Conservation (phyloP, 2,797 vertebrate genomes). For the Chromobotia macracanthus region DNA sequence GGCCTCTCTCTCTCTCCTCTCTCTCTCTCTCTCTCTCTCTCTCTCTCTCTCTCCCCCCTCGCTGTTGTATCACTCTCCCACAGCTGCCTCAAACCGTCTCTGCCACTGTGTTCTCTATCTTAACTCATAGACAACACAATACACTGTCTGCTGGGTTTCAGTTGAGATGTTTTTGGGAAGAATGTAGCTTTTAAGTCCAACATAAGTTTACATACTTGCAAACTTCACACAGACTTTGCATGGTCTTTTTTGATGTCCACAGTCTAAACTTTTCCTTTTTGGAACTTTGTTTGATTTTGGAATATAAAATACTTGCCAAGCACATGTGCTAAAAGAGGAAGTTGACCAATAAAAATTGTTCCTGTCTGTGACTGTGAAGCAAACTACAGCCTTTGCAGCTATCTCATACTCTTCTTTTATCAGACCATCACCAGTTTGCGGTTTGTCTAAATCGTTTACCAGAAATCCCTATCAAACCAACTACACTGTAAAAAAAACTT, state of each 20-base stretch:
- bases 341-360: slow-evolving; percentile 30
- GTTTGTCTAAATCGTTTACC: background rate
- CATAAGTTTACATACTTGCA: background rate
- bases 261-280: background rate
- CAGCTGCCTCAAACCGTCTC: slow-evolving; percentile 53
- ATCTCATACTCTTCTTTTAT: slow-evolving; percentile 9
- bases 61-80: slow-evolving; percentile 57
- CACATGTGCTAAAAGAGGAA: slow-evolving; percentile 46
- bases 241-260: background rate
- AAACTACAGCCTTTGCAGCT: background rate
- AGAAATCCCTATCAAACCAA: background rate
- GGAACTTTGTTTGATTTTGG: background rate
- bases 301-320: slow-evolving; percentile 5
- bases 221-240: background rate
- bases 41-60: too few species aligned
- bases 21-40: too few species aligned
- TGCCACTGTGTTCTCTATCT: slow-evolving; percentile 33
- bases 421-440: background rate
- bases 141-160: background rate
- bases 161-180: slow-evolving; percentile 6
- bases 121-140: background rate
- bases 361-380: slow-evolving; percentile 34
- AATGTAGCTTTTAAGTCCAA: background rate
- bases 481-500: background rate
- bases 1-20: slow-evolving; percentile 24